These are phyloP conservation scores for Falcaria lacertinaria DNA, from an alignment of 2,888 invertebrate species.

Conservation along the genomic window DNA sequence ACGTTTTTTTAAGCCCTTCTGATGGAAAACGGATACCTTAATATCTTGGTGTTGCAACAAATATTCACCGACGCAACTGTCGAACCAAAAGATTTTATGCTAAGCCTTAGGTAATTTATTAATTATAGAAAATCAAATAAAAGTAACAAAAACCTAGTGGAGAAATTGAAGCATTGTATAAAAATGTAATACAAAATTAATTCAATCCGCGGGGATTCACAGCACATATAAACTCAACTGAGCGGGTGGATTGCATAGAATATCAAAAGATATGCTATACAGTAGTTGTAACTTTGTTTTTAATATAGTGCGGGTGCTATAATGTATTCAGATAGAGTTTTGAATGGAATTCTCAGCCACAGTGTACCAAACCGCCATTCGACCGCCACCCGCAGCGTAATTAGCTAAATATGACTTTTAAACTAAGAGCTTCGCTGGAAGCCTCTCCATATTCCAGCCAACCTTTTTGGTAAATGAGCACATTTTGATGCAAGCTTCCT, in stretches of 20 bases:
- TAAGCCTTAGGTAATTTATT: no score
- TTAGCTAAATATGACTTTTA: slow-evolving; percentile 74
- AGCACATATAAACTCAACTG: slow-evolving; percentile 18
- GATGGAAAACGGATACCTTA: no score
- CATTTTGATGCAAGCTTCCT: slow-evolving; percentile 43
- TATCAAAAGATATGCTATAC: slow-evolving; percentile 25
- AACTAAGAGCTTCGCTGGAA: slow-evolving; percentile 56
- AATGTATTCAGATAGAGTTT: slow-evolving; percentile 47
- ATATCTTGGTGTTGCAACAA: no score
- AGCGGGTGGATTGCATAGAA: slow-evolving; percentile 21
- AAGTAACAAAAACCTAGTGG: no score
- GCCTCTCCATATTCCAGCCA: slow-evolving; percentile 43
- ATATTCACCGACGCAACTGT: no score
- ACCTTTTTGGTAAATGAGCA: slow-evolving; percentile 51
- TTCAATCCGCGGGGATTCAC: slow-evolving; percentile 12
- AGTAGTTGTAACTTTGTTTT: slow-evolving; percentile 27
- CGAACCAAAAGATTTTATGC: no score
- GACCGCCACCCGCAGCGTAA: slow-evolving; percentile 54
- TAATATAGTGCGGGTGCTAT: slow-evolving; percentile 26
- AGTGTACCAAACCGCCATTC: slow-evolving; percentile 37
- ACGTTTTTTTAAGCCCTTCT: no score
- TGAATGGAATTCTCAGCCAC: slow-evolving; percentile 36
- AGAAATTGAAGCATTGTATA: neutral
- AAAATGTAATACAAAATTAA: slow-evolving; percentile 5
- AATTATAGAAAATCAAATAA: no score